Percentiles rank a stretch among this genome's conserved stretches.
Conservation (phyloP, 1,140 invertebrate genomes). For the Drosophila kepulauana region DNA sequence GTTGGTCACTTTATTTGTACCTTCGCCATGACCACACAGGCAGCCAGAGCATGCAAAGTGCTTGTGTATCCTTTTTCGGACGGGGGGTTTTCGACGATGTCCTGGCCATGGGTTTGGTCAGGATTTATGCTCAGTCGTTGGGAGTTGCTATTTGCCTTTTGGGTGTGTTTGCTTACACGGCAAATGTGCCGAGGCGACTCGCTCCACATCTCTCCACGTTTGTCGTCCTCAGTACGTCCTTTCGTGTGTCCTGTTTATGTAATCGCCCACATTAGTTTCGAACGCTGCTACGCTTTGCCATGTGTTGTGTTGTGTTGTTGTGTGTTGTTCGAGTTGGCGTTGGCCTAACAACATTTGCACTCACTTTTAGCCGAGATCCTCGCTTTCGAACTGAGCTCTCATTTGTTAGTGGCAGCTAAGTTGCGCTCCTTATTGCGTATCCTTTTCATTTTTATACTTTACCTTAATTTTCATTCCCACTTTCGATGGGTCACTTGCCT, state of each 20-base stretch:
- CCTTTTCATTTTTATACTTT: constrained; percentile 60
- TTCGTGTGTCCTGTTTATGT: constrained; percentile 82
- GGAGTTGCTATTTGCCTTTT: constrained; percentile 72
- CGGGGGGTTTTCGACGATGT: neutral
- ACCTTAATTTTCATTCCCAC: constrained; percentile 66
- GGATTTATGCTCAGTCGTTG: constrained; percentile 78
- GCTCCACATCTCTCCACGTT: too few species aligned
- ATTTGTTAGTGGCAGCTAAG: constrained; percentile 39
- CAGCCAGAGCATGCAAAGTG: constrained; percentile 57
- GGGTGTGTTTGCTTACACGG: constrained; percentile 70
- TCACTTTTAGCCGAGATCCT: constrained; percentile 26
- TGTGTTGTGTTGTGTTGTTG: constrained; percentile 27
- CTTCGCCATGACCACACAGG: constrained; percentile 29
- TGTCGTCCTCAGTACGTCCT: constrained; percentile 43
- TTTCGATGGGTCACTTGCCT: constrained; percentile 36
- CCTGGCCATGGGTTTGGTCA: constrained; percentile 51
- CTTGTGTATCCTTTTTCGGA: constrained; percentile 68
- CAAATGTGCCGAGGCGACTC: constrained; percentile 20
- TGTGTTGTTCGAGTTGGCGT: constrained; percentile 25
- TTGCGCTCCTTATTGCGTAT: constrained; percentile 32
- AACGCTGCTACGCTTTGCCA: constrained; percentile 42
- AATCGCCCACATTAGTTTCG: constrained; percentile 80
- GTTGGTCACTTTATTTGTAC: constrained; percentile 82
- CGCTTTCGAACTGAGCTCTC: constrained; percentile 25
- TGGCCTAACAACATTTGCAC: constrained; percentile 60